Evolutionary conservation across 2,888 invertebrate species (phyloP).

Genomic region (Lottia gigantea): DNA sequence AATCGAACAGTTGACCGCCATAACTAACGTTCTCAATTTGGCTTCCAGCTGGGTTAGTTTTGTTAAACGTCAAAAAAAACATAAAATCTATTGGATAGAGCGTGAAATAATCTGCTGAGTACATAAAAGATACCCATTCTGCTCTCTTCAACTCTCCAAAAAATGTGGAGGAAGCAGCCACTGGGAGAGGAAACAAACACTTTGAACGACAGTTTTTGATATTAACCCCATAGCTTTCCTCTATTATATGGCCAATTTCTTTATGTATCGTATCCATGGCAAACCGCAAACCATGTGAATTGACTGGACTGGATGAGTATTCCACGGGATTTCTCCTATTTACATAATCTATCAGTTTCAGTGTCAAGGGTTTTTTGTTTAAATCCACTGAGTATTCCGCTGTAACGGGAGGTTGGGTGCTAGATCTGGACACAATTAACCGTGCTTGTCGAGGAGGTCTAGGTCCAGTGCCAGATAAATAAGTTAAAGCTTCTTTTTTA

Average conservation of each 20-base stretch:
- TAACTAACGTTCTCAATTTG: conserved; percentile 32
- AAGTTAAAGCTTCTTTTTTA: conserved; percentile 36
- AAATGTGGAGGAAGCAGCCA: too few species aligned
- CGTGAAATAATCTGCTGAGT: background rate
- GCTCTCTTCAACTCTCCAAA: too few species aligned
- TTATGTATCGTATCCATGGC: too few species aligned
- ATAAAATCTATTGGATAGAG: conserved; percentile 41
- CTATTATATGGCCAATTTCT: background rate
- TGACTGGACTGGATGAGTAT: conserved; percentile 30
- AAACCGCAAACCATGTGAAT: too few species aligned
- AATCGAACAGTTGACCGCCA: conserved; percentile 21
- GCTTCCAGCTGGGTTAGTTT: conserved; percentile 17
- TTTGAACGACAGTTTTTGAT: conserved; percentile 26
- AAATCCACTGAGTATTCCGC: conserved; percentile 40
- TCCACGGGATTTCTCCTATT: conserved; percentile 28
- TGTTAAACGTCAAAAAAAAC: conserved; percentile 30
- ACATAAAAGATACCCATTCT: too few species aligned
- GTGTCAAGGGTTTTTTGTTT: conserved; percentile 31
- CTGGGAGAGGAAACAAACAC: conserved; percentile 25
- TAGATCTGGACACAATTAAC: conserved; percentile 45
- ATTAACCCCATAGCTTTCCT: conserved; percentile 29
- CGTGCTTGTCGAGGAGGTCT: conserved; percentile 43
- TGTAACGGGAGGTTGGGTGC: conserved; percentile 33
- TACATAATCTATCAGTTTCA: conserved; percentile 15
- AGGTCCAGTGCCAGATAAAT: conserved; percentile 27